These are phyloP conservation scores for Hippocampus abdominalis DNA, from an alignment of 2,113 vertebrate genomes.

Conservation along the genomic window DNA sequence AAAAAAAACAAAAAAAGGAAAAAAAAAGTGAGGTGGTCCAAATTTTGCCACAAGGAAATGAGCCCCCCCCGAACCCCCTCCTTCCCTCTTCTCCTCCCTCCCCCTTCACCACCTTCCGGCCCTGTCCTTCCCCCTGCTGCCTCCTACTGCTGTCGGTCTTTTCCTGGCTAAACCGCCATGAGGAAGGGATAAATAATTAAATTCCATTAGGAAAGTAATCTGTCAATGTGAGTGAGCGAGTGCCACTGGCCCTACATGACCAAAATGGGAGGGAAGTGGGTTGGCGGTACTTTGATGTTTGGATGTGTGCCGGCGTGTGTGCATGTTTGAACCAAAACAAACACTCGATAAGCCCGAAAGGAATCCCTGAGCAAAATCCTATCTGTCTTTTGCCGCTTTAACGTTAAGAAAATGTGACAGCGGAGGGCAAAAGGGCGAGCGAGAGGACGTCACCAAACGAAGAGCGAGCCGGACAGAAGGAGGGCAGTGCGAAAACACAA, in stretches of 20 bases:
- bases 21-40: slow-evolving; percentile 53
- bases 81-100: slow-evolving; percentile 25
- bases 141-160: slow-evolving; percentile 64
- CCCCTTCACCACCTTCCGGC: slow-evolving; percentile 25
- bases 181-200: slow-evolving; percentile 81
- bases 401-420: slow-evolving; percentile 40
- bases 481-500: slow-evolving; percentile 19
- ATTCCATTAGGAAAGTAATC: slow-evolving; percentile 82
- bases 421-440: slow-evolving; percentile 17
- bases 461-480: slow-evolving; percentile 40
- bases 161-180: slow-evolving; percentile 72
- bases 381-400: slow-evolving; percentile 12
- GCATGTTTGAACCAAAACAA: background rate
- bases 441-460: slow-evolving; percentile 5
- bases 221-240: slow-evolving; percentile 73
- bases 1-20: slow-evolving; percentile 15
- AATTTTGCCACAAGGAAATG: slow-evolving; percentile 51
- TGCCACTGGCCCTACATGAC: slow-evolving; percentile 55
- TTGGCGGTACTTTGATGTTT: background rate
- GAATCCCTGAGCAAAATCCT: slow-evolving; percentile 15
- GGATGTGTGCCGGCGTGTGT: background rate
- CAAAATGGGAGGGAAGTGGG: slow-evolving; percentile 26
- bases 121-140: slow-evolving; percentile 43
- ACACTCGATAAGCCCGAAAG: slow-evolving; percentile 26
- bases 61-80: slow-evolving; percentile 33